These are phyloP conservation scores for Cariama cristata DNA, from an alignment of 2,113 vertebrate species.

Conservation along the genomic window DNA sequence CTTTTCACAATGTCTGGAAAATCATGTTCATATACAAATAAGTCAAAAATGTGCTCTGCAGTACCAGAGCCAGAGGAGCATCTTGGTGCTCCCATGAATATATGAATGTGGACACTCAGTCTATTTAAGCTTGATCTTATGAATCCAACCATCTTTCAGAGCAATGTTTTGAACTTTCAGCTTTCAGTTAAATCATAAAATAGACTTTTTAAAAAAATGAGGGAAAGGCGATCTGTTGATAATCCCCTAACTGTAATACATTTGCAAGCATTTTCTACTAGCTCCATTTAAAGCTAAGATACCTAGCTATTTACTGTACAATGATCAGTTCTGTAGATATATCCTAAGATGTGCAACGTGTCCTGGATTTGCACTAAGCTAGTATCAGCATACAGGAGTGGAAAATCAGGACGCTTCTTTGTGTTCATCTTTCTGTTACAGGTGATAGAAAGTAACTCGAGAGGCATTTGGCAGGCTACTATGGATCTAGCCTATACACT, in stretches of 20 bases:
- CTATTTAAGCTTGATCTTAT: neutral
- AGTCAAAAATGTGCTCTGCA: neutral
- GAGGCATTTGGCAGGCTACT: neutral
- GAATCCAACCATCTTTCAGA: neutral
- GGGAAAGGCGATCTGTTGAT: neutral
- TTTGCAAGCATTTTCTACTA: neutral
- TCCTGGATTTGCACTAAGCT: neutral
- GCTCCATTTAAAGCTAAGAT: neutral
- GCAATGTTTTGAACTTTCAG: neutral
- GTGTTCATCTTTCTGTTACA: neutral
- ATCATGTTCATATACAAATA: neutral
- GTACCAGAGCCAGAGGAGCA: neutral
- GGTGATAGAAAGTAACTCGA: neutral
- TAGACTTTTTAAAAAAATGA: neutral
- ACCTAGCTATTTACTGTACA: neutral
- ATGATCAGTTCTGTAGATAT: neutral
- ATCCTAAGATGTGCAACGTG: neutral
- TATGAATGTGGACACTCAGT: neutral
- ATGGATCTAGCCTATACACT: neutral
- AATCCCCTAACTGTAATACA: neutral
- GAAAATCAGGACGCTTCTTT: neutral
- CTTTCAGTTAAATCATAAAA: neutral
- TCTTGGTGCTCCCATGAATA: neutral
- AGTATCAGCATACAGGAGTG: neutral
- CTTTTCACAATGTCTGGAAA: neutral